Evolutionary conservation across 2,888 invertebrate species (phyloP), one percentile per base, ranked within the genome.

Genomic region (Corbicula japonica): DNA sequence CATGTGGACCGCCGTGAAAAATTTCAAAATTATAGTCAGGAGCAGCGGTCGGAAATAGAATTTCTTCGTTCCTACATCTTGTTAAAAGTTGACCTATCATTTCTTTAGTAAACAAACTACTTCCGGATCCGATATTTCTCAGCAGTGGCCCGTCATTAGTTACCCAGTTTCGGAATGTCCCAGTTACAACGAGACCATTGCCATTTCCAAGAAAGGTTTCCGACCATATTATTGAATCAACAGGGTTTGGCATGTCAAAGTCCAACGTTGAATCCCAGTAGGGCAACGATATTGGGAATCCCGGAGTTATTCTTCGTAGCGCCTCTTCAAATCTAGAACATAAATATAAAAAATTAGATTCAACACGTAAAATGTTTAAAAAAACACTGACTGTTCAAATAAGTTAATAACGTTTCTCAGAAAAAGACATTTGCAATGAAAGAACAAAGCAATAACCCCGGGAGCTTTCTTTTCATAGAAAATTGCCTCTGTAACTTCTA

Each of bases 231-330:
- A 86, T 76, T 18, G 90, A 89, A 18, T 80, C 60, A 0, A 72
- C 70, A 0, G 87, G 83, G 35, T 86, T 76, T n/a, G 74, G 81
- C n/a, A 89, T 76, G 34, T 84, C 84, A 12, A 73, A 76, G 72
- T 88, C 88, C 8, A 88, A 70, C 15, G 82, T 76, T 8, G 85
- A 80, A 65, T 89, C 90, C 87, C 88, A 90, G 76, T 88, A 90
- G 0, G 90, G 89, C 6, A 91, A 48, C 15, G 85, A 83, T 3
- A 89, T 80, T n/a, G n/a, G n/a, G n/a, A n/a, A n/a, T 0, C 73
- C 62, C 0, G 82, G 85, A 46, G 85, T 85, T 12, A 87, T 78
- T 56, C 87, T 83, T 21, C 86, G 69, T 12, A 90, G 74, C 2
- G 90, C 88, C 15, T 87, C 84, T 60, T 90, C 90, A 48, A 86